Conservation (phyloP, 2,888 invertebrate species). For the Caenorhabditis sp. region DNA sequence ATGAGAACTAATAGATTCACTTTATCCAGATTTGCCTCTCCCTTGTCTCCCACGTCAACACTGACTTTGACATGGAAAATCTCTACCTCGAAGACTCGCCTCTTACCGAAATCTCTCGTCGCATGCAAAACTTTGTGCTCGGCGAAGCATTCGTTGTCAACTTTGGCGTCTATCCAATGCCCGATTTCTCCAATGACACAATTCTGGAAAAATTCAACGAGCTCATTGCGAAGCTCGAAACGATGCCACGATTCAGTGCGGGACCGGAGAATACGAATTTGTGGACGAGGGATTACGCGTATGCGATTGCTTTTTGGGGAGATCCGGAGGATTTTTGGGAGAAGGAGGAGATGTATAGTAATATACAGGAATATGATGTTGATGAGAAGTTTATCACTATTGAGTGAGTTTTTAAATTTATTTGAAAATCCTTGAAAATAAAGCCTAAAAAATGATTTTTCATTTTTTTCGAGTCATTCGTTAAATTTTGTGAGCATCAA, state of each 20-base stretch:
- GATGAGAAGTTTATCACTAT: conserved; percentile 52
- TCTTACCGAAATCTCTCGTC: conserved; percentile 62
- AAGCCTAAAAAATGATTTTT: too few species aligned
- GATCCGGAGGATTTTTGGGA: conserved; percentile 62
- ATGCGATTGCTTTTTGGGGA: conserved; percentile 61
- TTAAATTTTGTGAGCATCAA: too few species aligned
- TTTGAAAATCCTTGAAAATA: too few species aligned
- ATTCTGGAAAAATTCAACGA: conserved; percentile 58
- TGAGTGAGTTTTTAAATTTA: conserved; percentile 44
- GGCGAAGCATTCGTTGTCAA: conserved; percentile 67
- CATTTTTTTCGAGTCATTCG: too few species aligned
- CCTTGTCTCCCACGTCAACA: conserved; percentile 64
- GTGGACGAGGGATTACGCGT: conserved; percentile 64
- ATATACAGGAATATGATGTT: conserved; percentile 58
- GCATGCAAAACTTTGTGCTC: conserved; percentile 67
- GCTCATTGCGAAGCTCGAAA: conserved; percentile 57
- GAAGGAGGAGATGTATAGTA: conserved; percentile 53
- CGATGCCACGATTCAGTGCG: conserved; percentile 53
- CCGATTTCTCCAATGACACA: conserved; percentile 59
- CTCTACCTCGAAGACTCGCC: conserved; percentile 66
- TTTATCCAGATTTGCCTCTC: conserved; percentile 58
- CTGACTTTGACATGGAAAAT: conserved; percentile 69
- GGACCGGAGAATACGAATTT: conserved; percentile 58
- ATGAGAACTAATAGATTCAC: too few species aligned
- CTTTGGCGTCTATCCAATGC: conserved; percentile 64